Evolutionary conservation across 2,113 vertebrate species (phyloP), one percentile per base, ranked within the genome.

Genomic region (Solea senegalensis): DNA sequence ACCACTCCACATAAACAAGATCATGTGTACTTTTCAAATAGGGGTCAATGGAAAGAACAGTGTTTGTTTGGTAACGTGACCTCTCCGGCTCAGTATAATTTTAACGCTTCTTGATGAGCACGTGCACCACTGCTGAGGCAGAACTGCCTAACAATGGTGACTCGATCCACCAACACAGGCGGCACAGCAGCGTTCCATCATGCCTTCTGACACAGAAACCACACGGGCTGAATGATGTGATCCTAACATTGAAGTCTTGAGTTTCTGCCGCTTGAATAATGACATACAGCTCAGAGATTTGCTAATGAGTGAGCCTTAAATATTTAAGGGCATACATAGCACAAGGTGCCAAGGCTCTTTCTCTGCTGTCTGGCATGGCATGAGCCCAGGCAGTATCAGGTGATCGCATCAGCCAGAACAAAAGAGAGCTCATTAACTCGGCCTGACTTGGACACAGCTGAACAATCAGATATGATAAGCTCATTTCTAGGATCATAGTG

Each of bases 351-450:
- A 78, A 6, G 39, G 78, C 53, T 84, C 71, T 81, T 82, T 91
- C 79, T 85, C 73, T 41, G 59, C 65, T 12, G 61, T 60, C 67
- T 71, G 60, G 53, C 46, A 9, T 53, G 55, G 82, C 71, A 64
- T 15, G 69, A 69, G 77, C 16, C 8, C 51, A 58, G 49, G n/a
- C 13, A 7, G 78, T 87, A 82, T 93, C 87, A 34, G 76, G 78
- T 91, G 84, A 84, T 80, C 41, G 9, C 15, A 86, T 82, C 77
- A 80, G 67, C 48, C 21, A 9, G 63, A 54, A 85, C 69, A 82
- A 91, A 83, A 77, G 82, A 86, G 74, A 86, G 83, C 88, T 86
- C 89, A 92, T 92, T 83, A 90, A 82, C 78, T 82, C 65, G 40
- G 44, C 75, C 58, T 26, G 55, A 81, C 74, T 53, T n/a, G 70